Percentiles rank a stretch among this genome's conserved stretches.
phyloP scores from a whole-genome alignment of 2,888 invertebrate species.

The Campoplex capitator region DNA sequence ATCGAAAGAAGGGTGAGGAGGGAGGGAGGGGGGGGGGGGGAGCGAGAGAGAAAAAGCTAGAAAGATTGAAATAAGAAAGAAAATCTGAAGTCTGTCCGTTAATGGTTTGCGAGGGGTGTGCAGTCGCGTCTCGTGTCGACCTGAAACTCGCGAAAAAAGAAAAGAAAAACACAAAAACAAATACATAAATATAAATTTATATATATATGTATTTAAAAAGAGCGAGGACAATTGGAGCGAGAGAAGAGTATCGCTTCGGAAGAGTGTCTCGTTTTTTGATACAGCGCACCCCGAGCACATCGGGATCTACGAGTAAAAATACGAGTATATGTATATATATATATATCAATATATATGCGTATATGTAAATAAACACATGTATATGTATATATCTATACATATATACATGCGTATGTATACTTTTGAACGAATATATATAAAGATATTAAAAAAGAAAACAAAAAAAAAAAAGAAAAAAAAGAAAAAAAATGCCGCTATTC shows the following conservation, averaged over 20 bases:
- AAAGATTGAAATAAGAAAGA: conserved; percentile 16
- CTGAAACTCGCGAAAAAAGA: conserved; percentile 20
- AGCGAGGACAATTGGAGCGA: conserved; percentile 39
- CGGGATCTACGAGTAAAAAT: conserved; percentile 78
- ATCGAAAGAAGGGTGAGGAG: neutral
- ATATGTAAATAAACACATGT: conserved; percentile 26
- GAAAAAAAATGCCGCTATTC: conserved; percentile 70
- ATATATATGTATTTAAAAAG: conserved; percentile 7
- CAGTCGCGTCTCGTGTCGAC: conserved; percentile 51
- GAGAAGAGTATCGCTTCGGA: conserved; percentile 48
- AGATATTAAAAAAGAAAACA: conserved; percentile 1
- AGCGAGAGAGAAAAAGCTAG: neutral
- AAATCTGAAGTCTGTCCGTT: conserved; percentile 62
- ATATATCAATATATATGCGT: conserved; percentile 25
- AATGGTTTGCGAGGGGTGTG: conserved; percentile 53
- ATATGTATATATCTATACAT: conserved; percentile 17
- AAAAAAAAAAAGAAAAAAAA: conserved; percentile 22
- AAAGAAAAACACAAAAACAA: conserved; percentile 21
- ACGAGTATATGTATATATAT: conserved; percentile 44
- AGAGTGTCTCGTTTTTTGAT: conserved; percentile 61
- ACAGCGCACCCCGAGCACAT: conserved; percentile 76
- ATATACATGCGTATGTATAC: conserved; percentile 42
- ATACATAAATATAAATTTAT: conserved; percentile 25
- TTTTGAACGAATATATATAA: conserved; percentile 49
- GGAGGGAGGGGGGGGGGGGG: conserved; percentile 37